These are phyloP conservation scores for Lathronympha strigana DNA, from an alignment of 2,888 invertebrate genomes.

Conservation along the genomic window DNA sequence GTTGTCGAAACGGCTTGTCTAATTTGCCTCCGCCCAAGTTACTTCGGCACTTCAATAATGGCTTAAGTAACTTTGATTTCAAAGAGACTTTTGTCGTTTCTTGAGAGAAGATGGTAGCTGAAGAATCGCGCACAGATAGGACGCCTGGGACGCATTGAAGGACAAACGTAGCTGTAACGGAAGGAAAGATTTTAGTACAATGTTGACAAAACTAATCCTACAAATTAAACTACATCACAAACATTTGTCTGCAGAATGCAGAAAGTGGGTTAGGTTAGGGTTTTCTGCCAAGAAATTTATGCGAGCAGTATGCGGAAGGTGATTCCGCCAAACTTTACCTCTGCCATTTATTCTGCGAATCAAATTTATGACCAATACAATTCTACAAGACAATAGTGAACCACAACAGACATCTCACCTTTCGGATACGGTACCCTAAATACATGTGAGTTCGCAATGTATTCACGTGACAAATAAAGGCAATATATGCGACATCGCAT, in stretches of 20 bases:
- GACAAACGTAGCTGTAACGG: constrained; percentile 18
- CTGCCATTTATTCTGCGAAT: too few species aligned
- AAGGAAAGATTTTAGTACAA: background rate
- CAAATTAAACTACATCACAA: too few species aligned
- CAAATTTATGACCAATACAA: too few species aligned
- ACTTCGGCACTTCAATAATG: background rate
- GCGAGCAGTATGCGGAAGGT: too few species aligned
- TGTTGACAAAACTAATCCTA: background rate
- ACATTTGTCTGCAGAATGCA: too few species aligned
- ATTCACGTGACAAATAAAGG: background rate
- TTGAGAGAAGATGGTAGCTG: background rate
- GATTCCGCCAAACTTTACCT: too few species aligned
- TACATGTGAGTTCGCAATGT: background rate
- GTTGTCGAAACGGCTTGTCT: constrained; percentile 28
- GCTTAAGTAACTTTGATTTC: background rate
- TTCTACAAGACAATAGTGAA: too few species aligned
- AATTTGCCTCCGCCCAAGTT: constrained; percentile 11
- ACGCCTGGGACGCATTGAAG: constrained; percentile 5
- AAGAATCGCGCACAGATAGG: background rate
- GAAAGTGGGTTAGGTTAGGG: too few species aligned
- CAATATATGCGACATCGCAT: constrained; percentile 7
- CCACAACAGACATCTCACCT: too few species aligned
- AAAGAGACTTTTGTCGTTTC: background rate
- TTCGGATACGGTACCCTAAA: too few species aligned
- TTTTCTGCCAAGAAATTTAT: too few species aligned